Percentiles rank a stretch among this genome's conserved stretches.
phyloP scores from a whole-genome alignment of 2,888 invertebrate species.

The Mesorhabditis belari region DNA sequence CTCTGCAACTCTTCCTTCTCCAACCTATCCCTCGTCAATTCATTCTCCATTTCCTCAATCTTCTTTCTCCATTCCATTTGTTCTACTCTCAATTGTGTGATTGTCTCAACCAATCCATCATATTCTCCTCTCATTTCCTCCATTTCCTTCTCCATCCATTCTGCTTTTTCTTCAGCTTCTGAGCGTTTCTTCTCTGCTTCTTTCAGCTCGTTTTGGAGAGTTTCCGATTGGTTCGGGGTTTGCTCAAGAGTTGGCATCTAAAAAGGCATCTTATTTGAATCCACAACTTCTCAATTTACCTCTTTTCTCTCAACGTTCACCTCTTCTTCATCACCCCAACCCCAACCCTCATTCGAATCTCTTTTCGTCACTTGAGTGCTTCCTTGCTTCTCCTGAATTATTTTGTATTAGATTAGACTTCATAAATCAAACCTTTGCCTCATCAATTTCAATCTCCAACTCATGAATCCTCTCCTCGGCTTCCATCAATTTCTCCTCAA shows the following conservation, averaged over 20 bases:
- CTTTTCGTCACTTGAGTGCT: background rate
- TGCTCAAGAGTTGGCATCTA: background rate
- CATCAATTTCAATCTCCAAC: conserved; percentile 12
- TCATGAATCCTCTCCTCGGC: conserved; percentile 18
- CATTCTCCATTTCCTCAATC: background rate
- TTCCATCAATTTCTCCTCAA: conserved; percentile 21
- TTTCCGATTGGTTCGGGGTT: background rate
- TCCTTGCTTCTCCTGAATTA: background rate
- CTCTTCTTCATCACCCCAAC: conserved; percentile 2
- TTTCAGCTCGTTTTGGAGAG: background rate
- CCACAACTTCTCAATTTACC: background rate
- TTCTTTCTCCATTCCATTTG: background rate
- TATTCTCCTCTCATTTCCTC: background rate
- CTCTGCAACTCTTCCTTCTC: conserved; percentile 2
- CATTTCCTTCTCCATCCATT: background rate
- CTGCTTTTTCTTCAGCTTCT: background rate
- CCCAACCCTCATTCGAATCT: conserved; percentile 1
- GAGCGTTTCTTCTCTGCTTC: background rate
- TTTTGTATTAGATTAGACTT: background rate
- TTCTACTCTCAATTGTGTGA: conserved; percentile 2
- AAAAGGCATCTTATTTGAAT: background rate
- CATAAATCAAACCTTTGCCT: background rate
- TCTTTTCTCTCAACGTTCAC: background rate
- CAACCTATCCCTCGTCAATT: conserved; percentile 2
- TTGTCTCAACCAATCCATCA: background rate